Percentiles rank a stretch among this genome's conserved stretches.
Conservation (phyloP, 2,888 invertebrate species). For the Cryptocephalus primarius region DNA sequence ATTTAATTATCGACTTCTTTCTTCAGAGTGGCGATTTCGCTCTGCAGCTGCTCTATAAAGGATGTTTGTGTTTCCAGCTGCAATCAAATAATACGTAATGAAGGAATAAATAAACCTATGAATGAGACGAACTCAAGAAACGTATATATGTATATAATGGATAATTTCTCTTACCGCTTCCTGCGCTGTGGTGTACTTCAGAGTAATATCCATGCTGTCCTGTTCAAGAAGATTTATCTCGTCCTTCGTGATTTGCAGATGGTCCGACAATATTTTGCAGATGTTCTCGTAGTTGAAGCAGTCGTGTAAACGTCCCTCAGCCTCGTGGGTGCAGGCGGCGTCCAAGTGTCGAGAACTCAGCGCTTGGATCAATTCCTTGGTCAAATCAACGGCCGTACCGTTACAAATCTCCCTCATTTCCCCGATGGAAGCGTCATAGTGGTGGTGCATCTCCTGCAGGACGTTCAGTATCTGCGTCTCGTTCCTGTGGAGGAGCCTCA, state of each 20-base stretch:
- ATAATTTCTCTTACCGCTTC: slow-evolving; percentile 4
- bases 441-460: slow-evolving; percentile 3
- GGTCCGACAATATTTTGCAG: slow-evolving; percentile 4
- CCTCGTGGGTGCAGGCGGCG: not conserved
- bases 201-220: slow-evolving; percentile 4
- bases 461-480: slow-evolving; percentile 3
- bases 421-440: not conserved
- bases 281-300: slow-evolving; percentile 6
- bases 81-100: too few species aligned
- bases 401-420: slow-evolving; percentile 3
- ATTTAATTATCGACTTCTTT: too few species aligned
- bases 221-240: slow-evolving; percentile 6
- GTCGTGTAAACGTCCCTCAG: not conserved
- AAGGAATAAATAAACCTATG: too few species aligned
- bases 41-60: too few species aligned
- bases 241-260: slow-evolving; percentile 4
- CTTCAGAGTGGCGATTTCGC: too few species aligned
- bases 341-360: not conserved
- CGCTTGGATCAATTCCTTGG: slow-evolving; percentile 2
- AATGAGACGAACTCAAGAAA: too few species aligned
- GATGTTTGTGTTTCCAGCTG: too few species aligned
- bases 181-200: slow-evolving; percentile 4
- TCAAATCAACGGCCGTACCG: slow-evolving; percentile 2
- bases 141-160: too few species aligned
- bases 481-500: not conserved